Evolutionary conservation across 1,140 invertebrate species (phyloP), one percentile per base, ranked within the genome.

Genomic region (Drosophila bocki): DNA sequence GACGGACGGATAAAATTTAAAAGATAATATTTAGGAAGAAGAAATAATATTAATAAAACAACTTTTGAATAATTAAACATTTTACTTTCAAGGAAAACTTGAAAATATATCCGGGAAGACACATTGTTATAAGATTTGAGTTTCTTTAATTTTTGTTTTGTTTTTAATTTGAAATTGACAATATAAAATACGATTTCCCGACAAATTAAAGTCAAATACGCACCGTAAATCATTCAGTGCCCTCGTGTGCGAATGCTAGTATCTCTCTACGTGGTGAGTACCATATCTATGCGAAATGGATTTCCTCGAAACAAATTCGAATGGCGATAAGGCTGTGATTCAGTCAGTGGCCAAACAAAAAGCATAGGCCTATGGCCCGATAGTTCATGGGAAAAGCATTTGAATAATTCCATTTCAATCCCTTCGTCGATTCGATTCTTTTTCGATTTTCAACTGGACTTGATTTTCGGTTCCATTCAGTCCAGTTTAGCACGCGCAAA

Each of bases 401-500:
- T 77, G 42, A 68, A 75, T 75, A 65, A 74, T 61, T 74, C 35
- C 26, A 15, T 67, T 67, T 22, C 17, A 33, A n/a, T 61, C 33
- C 48, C 45, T 19, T 57, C 13, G 19, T 57, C 13, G 33, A 9
- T 22, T 54, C 51, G 33, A 7, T 39, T 35, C 32, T 11, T 4
- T 51, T 51, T 54, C 17, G 33, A 37, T 54, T 35, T 53, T 26
- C 53, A 37, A 39, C 35, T 54, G 53, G 19, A 56, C 53, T 58
- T 58, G 37, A 58, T 44, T 58, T 67, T 41, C 33, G 44, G 42
- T 67, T 50, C 44, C 45, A 44, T 58, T 65, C 61, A 67, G 74
- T 78, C 75, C 63, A 77, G 75, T 78, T 78, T 78, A 78, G 75
- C 75, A 78, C 75, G 75, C 75, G 75, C 75, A 78, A 60, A 51